These are phyloP conservation scores for Siniperca knerii DNA, from an alignment of 2,113 vertebrate genomes.

Conservation along the genomic window DNA sequence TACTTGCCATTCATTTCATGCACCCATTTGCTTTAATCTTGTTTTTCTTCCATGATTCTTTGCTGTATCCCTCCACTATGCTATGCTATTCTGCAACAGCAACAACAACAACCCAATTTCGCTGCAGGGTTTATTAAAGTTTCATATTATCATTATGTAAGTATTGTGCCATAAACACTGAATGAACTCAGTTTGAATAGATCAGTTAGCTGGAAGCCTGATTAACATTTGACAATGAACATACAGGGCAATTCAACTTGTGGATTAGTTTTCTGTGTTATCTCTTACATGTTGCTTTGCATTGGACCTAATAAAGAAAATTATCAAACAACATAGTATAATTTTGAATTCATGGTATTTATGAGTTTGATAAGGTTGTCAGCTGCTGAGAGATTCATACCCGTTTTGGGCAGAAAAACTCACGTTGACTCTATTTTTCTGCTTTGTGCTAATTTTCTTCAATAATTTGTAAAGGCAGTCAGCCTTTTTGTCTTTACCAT, in stretches of 20 bases:
- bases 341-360: background rate
- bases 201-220: slow-evolving; percentile 27
- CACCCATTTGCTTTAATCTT: slow-evolving; percentile 9
- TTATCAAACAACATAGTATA: background rate
- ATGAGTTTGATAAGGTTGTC: background rate
- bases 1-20: slow-evolving; percentile 8
- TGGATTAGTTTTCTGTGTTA: background rate
- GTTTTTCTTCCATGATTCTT: slow-evolving; percentile 29
- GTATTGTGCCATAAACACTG: slow-evolving; percentile 39
- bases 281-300: background rate
- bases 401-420: background rate
- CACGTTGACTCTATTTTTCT: background rate
- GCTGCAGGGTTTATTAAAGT: slow-evolving; percentile 66
- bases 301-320: background rate
- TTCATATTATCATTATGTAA: slow-evolving; percentile 57
- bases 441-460: background rate
- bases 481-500: background rate
- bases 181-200: slow-evolving; percentile 33
- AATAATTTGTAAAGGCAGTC: background rate
- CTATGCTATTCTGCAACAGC: background rate
- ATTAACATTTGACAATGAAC: slow-evolving; percentile 9
- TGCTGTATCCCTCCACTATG: slow-evolving; percentile 9
- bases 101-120: slow-evolving; percentile 6
- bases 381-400: background rate
- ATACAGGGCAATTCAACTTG: background rate